Conservation (phyloP, 2,888 invertebrate genomes). For the Ochropleura leucogaster region DNA sequence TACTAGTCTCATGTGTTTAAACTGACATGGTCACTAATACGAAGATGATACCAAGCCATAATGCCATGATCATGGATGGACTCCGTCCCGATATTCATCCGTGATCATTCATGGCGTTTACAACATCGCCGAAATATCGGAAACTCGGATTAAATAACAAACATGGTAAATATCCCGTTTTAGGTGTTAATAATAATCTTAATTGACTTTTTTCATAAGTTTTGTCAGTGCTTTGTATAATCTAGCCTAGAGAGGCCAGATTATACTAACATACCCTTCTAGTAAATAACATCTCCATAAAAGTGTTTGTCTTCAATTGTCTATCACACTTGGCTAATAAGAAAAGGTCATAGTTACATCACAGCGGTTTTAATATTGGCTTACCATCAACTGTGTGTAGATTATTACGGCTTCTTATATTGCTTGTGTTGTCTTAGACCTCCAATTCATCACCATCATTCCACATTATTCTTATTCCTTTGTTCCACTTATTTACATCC, state of each 20-base stretch:
- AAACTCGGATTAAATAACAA: too few relatives aligned
- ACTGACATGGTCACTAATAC: too few relatives aligned
- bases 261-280: background rate
- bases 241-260: background rate
- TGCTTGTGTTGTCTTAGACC: background rate
- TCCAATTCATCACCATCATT: background rate
- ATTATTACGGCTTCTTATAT: background rate
- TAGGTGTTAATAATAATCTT: too few relatives aligned
- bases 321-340: background rate
- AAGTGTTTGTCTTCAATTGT: background rate
- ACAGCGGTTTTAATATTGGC: background rate
- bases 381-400: background rate
- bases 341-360: background rate
- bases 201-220: too few relatives aligned
- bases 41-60: too few relatives aligned
- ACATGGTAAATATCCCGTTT: too few relatives aligned
- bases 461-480: background rate
- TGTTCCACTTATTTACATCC: background rate
- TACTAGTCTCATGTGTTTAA: too few relatives aligned
- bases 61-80: too few relatives aligned
- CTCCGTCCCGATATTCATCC: too few relatives aligned
- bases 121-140: too few relatives aligned
- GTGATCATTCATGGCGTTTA: too few relatives aligned
- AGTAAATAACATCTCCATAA: background rate
- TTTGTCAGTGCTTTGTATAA: background rate